phyloP scores from a whole-genome alignment of 2,797 vertebrate species.

The Schizopygopsis malacanthus region DNA sequence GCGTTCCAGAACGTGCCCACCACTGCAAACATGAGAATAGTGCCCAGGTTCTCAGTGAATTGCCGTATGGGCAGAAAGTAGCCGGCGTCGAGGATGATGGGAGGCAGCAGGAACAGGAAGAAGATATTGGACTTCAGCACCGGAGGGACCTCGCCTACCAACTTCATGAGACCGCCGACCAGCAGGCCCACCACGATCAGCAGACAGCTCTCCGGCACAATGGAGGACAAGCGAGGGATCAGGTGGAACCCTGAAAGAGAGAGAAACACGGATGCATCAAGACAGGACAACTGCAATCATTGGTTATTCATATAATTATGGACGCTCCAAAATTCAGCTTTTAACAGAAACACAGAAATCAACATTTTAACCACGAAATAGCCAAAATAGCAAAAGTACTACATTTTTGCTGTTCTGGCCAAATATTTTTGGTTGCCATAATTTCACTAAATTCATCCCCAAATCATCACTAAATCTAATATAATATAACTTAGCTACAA shows the following conservation, averaged over 20 bases:
- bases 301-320: neutral
- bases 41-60: conserved; percentile 97
- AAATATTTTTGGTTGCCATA: no score
- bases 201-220: conserved; percentile 98
- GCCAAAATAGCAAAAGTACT: no score
- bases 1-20: conserved; percentile 96
- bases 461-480: no score
- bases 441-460: no score
- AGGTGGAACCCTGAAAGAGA: conserved; percentile 89
- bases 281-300: neutral
- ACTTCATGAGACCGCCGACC: conserved; percentile 91
- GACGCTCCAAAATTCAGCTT: no score
- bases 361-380: no score
- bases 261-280: neutral
- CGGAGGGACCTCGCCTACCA: conserved; percentile 85
- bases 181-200: conserved; percentile 93
- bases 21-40: conserved; percentile 96
- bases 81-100: conserved; percentile 97
- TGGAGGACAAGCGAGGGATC: conserved; percentile 87
- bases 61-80: conserved; percentile 95
- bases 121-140: conserved; percentile 85
- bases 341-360: no score
- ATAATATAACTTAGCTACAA: no score
- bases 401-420: no score
- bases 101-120: conserved; percentile 94